phyloP scores from a whole-genome alignment of 2,113 vertebrate species.

The Rhabdornis inornatus region DNA sequence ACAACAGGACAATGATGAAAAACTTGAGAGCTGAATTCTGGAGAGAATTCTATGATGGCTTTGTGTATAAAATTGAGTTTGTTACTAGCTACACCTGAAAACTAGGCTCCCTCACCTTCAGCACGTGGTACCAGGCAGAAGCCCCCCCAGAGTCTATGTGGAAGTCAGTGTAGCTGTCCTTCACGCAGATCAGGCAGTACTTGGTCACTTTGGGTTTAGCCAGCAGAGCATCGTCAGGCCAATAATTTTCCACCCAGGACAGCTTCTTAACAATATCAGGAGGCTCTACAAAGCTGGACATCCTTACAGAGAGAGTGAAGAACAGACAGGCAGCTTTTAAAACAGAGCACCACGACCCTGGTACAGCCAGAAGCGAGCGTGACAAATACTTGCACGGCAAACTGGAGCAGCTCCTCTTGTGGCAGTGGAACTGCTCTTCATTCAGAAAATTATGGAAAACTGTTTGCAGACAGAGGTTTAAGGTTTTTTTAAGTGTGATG shows the following conservation, averaged over 20 bases:
- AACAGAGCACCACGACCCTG: neutral
- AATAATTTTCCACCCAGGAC: conserved; percentile 97
- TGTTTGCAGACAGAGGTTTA: neutral
- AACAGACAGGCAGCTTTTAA: neutral
- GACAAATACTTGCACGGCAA: neutral
- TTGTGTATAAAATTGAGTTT: neutral
- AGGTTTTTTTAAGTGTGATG: neutral
- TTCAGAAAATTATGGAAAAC: neutral
- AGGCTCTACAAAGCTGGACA: conserved; percentile 93
- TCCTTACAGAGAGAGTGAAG: conserved; percentile 72
- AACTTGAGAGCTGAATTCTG: accelerated
- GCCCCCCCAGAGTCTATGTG: conserved; percentile 95
- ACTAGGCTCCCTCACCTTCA: conserved; percentile 79
- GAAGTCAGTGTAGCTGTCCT: conserved; percentile 98
- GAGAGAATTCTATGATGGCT: neutral
- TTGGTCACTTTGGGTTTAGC: conserved; percentile 97
- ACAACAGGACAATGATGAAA: accelerated
- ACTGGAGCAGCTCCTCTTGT: neutral
- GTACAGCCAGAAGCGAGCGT: accelerated
- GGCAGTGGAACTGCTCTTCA: neutral
- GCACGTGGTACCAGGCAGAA: conserved; percentile 94
- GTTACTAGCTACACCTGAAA: accelerated
- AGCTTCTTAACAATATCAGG: conserved; percentile 92
- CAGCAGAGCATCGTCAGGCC: conserved; percentile 92
- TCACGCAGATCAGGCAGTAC: conserved; percentile 97